A percentile compares a stretch with the other conserved stretches of the same genome.
Evolutionary conservation across 2,888 invertebrate genomes (phyloP).

Genomic region (Andrena chrysosceles): DNA sequence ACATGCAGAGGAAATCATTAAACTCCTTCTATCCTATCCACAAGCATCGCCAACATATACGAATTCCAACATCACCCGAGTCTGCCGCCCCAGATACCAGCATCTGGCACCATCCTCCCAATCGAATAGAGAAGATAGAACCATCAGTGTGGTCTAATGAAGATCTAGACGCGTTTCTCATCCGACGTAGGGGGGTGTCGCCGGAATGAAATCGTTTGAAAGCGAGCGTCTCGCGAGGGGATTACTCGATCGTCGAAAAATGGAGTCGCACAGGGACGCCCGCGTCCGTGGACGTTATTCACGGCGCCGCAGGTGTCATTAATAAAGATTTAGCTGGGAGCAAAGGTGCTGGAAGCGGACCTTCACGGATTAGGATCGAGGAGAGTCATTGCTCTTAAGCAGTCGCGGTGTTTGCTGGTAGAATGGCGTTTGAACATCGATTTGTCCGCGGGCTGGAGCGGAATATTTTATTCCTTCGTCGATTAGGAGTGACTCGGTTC

Average conservation of each 20-base stretch:
- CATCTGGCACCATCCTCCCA: neutral
- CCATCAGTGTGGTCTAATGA: conserved; percentile 3
- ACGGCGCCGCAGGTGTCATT: conserved; percentile 21
- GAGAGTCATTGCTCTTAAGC: neutral
- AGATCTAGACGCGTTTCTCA: conserved; percentile 1
- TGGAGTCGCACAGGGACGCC: neutral
- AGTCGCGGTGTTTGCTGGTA: neutral
- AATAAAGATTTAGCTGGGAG: conserved; percentile 36
- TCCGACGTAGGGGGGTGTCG: neutral
- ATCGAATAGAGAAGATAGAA: neutral
- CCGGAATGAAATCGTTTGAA: conserved; percentile 29
- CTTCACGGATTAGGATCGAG: conserved; percentile 24
- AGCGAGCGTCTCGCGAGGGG: conserved; percentile 15
- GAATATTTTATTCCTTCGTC: neutral
- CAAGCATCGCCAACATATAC: neutral
- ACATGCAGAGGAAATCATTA: too few species aligned
- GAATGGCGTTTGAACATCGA: conserved; percentile 10
- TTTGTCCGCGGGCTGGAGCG: neutral
- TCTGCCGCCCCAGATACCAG: neutral
- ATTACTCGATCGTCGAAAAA: conserved; percentile 29
- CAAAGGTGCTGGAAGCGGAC: conserved; percentile 8
- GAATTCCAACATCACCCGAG: neutral
- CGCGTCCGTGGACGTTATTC: conserved; percentile 14
- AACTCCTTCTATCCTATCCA: too few species aligned
- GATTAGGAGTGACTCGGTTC: neutral